Evolutionary conservation across 2,888 invertebrate species (phyloP).

Genomic region (Cartodere bifasciata): DNA sequence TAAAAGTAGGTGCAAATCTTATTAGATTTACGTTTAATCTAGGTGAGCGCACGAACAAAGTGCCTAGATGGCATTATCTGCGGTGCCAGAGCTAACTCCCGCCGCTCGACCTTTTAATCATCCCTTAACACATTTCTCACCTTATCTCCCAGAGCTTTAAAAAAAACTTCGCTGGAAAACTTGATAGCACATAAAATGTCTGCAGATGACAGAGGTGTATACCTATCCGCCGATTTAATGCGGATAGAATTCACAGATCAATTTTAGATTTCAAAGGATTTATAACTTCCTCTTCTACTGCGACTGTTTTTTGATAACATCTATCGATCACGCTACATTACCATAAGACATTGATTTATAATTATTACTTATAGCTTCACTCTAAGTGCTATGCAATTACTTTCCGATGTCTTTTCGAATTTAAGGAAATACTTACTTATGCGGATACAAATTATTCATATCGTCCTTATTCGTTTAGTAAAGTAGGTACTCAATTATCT

Average conservation of each 20-base stretch:
- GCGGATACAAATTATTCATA: too few relatives aligned
- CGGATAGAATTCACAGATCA: slow-evolving; percentile 35
- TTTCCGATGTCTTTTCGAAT: too few relatives aligned
- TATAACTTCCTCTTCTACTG: slow-evolving; percentile 36
- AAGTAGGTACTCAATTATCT: too few relatives aligned
- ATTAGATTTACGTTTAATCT: too few relatives aligned
- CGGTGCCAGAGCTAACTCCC: slow-evolving; percentile 29
- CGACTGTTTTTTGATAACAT: slow-evolving; percentile 28
- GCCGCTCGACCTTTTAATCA: slow-evolving; percentile 34
- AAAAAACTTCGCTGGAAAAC: slow-evolving; percentile 23
- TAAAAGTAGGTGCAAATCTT: too few relatives aligned
- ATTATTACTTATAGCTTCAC: too few relatives aligned
- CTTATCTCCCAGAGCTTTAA: slow-evolving; percentile 26
- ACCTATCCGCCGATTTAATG: slow-evolving; percentile 32
- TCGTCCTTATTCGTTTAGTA: too few relatives aligned
- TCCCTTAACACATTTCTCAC: slow-evolving; percentile 35
- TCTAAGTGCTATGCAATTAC: too few relatives aligned
- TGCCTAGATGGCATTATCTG: too few relatives aligned
- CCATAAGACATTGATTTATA: slow-evolving; percentile 38
- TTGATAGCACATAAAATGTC: slow-evolving; percentile 21
- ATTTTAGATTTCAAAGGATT: slow-evolving; percentile 37
- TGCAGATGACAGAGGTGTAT: slow-evolving; percentile 32
- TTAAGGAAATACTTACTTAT: too few relatives aligned
- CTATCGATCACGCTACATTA: slow-evolving; percentile 36
- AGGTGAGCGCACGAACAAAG: too few relatives aligned